phyloP scores from a whole-genome alignment of 2,797 vertebrate genomes.

The Tolypeutes matacus region DNA sequence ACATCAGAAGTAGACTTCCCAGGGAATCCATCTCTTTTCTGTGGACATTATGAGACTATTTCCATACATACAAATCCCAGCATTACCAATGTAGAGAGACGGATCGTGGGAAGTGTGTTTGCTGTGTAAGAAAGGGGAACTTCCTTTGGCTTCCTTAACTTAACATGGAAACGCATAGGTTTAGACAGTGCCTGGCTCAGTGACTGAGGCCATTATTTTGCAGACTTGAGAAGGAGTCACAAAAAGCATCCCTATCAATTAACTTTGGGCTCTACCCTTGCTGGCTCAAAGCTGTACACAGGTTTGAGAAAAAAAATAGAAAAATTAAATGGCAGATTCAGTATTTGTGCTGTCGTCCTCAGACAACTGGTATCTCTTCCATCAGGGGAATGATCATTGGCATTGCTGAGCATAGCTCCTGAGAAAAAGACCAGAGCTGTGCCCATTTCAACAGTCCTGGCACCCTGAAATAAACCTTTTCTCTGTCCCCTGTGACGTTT shows the following conservation, averaged over 20 bases:
- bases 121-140: background rate
- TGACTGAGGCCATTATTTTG: background rate
- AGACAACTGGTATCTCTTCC: background rate
- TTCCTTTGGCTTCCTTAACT: background rate
- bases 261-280: background rate
- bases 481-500: background rate
- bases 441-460: background rate
- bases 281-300: background rate
- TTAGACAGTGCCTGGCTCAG: background rate
- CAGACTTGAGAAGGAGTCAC: background rate
- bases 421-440: background rate
- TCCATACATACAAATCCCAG: background rate
- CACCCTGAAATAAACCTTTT: background rate
- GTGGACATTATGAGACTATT: background rate
- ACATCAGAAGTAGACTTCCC: background rate
- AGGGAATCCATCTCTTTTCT: background rate
- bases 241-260: background rate
- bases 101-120: background rate
- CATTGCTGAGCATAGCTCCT: background rate
- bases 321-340: background rate
- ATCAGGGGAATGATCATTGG: background rate
- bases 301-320: no score
- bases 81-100: background rate
- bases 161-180: background rate
- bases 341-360: background rate